Percentiles rank a stretch among this genome's conserved stretches.
Evolutionary conservation across 2,888 invertebrate genomes (phyloP).

Genomic region (Beris morrisii): DNA sequence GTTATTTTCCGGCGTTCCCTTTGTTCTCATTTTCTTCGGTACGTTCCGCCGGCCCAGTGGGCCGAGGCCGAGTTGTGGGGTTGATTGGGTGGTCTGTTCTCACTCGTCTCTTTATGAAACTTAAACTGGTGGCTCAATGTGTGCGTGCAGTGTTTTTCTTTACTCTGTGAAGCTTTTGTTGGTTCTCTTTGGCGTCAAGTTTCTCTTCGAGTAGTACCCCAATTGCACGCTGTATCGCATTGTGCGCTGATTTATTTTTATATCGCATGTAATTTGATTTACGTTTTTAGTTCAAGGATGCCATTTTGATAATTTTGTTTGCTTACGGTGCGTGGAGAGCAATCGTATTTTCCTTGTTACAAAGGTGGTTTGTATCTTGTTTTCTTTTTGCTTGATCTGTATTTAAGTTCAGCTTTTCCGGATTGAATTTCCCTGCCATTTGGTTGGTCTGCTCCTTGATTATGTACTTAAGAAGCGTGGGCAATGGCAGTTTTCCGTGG

Average conservation of each 20-base stretch:
- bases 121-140: too few species aligned
- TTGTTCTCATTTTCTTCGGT: slow-evolving; percentile 5
- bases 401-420: too few species aligned
- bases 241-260: slow-evolving; percentile 21
- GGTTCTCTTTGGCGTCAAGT: background rate
- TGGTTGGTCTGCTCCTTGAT: too few species aligned
- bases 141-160: background rate
- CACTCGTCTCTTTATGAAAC: too few species aligned
- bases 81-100: too few species aligned
- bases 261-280: slow-evolving; percentile 22
- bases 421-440: too few species aligned
- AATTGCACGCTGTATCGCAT: slow-evolving; percentile 16
- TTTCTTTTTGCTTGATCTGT: background rate
- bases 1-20: background rate
- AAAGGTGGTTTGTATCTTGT: background rate
- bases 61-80: too few species aligned
- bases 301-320: slow-evolving; percentile 18
- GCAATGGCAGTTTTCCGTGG: too few species aligned
- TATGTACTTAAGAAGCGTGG: too few species aligned
- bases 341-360: too few species aligned
- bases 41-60: too few species aligned
- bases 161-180: background rate
- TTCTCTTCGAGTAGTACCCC: background rate
- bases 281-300: slow-evolving; percentile 30
- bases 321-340: slow-evolving; percentile 1